Percentiles rank a stretch among this genome's conserved stretches.
phyloP scores from a whole-genome alignment of 1,140 invertebrate genomes.

The Globodera ellingtonae region DNA sequence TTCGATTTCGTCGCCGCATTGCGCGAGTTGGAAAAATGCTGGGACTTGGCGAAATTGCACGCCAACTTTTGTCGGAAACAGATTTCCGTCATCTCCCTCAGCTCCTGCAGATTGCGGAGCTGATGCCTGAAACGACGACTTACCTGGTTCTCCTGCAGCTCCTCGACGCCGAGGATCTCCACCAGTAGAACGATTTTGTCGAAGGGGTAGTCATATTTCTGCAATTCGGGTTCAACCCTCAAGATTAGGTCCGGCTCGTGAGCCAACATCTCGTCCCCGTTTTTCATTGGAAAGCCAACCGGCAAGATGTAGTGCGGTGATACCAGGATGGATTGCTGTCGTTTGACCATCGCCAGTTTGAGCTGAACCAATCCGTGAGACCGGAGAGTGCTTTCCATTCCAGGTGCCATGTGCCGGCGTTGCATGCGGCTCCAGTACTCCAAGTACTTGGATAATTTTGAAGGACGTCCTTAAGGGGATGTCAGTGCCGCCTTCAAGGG shows the following conservation, averaged over 20 bases:
- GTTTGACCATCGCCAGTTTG: neutral
- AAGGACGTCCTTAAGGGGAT: no score
- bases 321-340: neutral
- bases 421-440: no score
- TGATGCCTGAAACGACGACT: neutral
- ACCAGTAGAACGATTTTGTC: neutral
- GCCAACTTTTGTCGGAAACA: constrained; percentile 40
- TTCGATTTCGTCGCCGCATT: constrained; percentile 77
- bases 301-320: neutral
- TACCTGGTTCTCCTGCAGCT: neutral
- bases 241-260: neutral
- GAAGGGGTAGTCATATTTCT: neutral
- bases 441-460: no score
- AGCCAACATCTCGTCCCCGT: neutral
- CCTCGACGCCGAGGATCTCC: neutral
- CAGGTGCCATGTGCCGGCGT: no score
- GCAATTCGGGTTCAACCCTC: neutral
- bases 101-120: neutral
- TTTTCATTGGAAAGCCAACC: neutral
- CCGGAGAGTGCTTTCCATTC: no score
- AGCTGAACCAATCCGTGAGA: no score
- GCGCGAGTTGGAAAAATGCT: constrained; percentile 43
- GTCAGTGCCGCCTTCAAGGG: no score
- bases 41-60: constrained; percentile 46
- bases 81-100: constrained; percentile 1